Conservation (phyloP, 2,888 invertebrate genomes). For the Drosophila longiperda region DNA sequence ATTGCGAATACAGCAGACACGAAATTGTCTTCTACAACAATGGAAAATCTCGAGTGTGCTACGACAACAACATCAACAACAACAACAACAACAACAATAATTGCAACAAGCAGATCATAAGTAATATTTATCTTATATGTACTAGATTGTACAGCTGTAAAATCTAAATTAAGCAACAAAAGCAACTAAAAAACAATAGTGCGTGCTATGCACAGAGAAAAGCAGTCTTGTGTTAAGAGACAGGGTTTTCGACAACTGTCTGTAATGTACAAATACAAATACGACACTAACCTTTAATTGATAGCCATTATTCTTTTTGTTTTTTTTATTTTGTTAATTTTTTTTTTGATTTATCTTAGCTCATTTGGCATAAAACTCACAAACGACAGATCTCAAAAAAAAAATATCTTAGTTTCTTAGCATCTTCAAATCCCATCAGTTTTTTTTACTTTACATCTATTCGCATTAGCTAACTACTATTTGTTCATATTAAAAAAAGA, state of each 20-base stretch:
- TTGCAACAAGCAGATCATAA: constrained; percentile 24
- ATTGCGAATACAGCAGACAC: constrained; percentile 34
- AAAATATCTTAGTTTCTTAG: constrained; percentile 13
- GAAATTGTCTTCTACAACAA: constrained; percentile 31
- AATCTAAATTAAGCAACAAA: constrained; percentile 45
- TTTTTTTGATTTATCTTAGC: constrained; percentile 12
- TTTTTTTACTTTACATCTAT: constrained; percentile 18
- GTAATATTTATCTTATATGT: constrained; percentile 62
- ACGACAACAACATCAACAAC: constrained; percentile 21
- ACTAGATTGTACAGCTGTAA: constrained; percentile 65
- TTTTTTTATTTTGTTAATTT: background rate
- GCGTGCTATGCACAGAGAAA: constrained; percentile 33
- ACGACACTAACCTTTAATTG: constrained; percentile 21
- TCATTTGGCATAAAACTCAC: constrained; percentile 4
- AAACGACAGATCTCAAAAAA: background rate
- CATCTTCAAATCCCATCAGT: background rate
- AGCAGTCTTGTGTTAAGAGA: constrained; percentile 37
- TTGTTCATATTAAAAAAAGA: background rate
- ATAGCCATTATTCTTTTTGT: background rate
- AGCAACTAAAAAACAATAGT: constrained; percentile 3
- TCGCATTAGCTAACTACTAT: background rate
- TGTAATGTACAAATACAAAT: constrained; percentile 17
- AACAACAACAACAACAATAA: constrained; percentile 15
- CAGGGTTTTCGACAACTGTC: constrained; percentile 25
- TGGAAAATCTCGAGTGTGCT: constrained; percentile 41